Evolutionary conservation across 2,113 vertebrate genomes (phyloP).

Genomic region (Sterna hirundo): DNA sequence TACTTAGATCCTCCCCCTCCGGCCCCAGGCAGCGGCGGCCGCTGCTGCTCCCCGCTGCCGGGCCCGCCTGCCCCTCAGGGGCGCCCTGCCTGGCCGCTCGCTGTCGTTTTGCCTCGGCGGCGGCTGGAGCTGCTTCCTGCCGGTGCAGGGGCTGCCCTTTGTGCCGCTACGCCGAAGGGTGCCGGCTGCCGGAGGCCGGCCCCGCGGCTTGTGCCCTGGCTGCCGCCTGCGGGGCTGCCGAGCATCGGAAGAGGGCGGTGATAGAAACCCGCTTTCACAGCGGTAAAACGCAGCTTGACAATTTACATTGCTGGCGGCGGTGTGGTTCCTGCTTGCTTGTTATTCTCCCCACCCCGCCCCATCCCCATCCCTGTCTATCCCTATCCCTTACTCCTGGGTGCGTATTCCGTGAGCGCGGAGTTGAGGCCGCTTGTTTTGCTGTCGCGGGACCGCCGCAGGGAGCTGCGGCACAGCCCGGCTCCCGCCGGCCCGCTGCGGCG

Average conservation of each 20-base stretch:
- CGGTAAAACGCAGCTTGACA: rapidly evolving
- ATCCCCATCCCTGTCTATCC: too few species aligned
- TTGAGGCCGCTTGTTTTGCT: rapidly evolving
- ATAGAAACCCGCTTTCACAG: not conserved
- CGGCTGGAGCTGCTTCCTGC: not conserved
- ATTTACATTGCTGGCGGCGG: rapidly evolving
- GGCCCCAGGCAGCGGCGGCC: not conserved
- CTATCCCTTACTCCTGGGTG: rapidly evolving
- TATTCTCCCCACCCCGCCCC: too few species aligned
- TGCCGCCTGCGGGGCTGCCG: not conserved
- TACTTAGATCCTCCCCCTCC: not conserved
- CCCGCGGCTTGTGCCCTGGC: too few species aligned
- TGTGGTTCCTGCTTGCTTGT: not conserved
- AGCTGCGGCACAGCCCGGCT: not conserved
- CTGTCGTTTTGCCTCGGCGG: not conserved
- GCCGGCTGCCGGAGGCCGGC: not conserved
- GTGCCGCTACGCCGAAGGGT: not conserved
- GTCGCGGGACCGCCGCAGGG: not conserved
- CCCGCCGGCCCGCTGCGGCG: not conserved
- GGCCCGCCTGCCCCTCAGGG: not conserved
- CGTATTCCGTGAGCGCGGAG: rapidly evolving
- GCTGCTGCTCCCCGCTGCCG: not conserved
- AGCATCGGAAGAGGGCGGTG: not conserved
- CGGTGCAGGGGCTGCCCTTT: not conserved
- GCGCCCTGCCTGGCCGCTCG: not conserved